phyloP scores from a whole-genome alignment of 2,888 invertebrate species.

The Hydriomena furcata region DNA sequence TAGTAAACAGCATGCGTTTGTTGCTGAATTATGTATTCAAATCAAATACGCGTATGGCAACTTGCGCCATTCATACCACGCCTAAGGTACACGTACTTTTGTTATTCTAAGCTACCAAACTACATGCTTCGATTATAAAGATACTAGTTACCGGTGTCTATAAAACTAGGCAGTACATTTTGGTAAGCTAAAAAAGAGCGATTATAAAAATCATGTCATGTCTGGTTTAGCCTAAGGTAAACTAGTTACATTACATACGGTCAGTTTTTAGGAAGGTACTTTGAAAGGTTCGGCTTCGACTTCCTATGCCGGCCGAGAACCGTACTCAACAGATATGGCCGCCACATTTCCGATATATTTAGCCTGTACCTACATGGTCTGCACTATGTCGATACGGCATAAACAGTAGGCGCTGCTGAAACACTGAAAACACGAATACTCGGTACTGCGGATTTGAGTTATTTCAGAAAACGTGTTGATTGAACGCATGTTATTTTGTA shows the following conservation, averaged over 20 bases:
- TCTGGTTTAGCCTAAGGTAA: background rate
- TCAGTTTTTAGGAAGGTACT: conserved; percentile 13
- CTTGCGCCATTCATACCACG: conserved; percentile 45
- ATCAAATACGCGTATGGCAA: conserved; percentile 51
- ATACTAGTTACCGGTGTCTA: conserved; percentile 3
- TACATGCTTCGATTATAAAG: conserved; percentile 19
- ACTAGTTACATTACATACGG: background rate
- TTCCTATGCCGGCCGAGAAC: conserved; percentile 36
- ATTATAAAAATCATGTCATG: background rate
- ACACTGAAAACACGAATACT: background rate
- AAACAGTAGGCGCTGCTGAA: conserved; percentile 21
- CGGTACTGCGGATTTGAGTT: conserved; percentile 1
- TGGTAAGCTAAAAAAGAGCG: background rate
- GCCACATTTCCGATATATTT: conserved; percentile 47
- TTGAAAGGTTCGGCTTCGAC: conserved; percentile 9
- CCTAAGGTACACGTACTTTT: conserved; percentile 15
- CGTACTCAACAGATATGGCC: conserved; percentile 42
- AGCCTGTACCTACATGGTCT: conserved; percentile 31
- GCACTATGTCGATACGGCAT: conserved; percentile 21
- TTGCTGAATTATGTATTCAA: conserved; percentile 58
- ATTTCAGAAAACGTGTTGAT: conserved; percentile 8
- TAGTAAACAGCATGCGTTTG: conserved; percentile 46
- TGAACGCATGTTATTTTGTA: no score
- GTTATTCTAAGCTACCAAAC: conserved; percentile 19
- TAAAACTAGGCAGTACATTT: background rate